phyloP scores from a whole-genome alignment of 2,797 vertebrate genomes.

The Alauda arvensis region DNA sequence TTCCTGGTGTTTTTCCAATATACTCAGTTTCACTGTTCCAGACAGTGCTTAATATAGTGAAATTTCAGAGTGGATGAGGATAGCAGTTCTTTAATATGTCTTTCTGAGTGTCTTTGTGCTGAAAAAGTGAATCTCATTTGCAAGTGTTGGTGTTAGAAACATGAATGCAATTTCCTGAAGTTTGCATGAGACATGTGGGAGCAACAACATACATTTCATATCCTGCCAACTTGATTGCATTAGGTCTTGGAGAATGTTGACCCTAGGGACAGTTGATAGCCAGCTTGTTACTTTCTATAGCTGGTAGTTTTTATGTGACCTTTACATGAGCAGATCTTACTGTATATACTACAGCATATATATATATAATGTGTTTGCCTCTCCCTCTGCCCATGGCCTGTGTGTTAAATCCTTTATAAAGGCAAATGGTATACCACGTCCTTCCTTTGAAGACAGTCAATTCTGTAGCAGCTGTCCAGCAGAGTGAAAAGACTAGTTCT shows the following conservation, averaged over 20 bases:
- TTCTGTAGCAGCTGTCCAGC: neutral
- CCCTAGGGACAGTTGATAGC: constrained; percentile 6
- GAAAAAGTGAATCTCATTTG: constrained; percentile 20
- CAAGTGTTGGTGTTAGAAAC: constrained; percentile 20
- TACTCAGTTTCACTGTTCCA: neutral
- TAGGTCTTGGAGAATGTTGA: constrained; percentile 8
- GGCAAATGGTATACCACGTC: neutral
- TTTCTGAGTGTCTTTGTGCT: constrained; percentile 12
- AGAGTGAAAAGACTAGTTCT: neutral
- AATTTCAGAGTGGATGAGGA: neutral
- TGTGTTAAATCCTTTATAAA: neutral
- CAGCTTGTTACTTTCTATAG: constrained; percentile 6
- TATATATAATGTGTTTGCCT: neutral
- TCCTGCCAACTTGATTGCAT: constrained; percentile 45
- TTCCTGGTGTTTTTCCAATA: constrained; percentile 11
- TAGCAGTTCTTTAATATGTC: constrained; percentile 8
- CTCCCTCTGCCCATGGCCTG: neutral
- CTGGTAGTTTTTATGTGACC: constrained; percentile 5
- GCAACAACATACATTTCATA: constrained; percentile 19
- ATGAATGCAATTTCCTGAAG: constrained; percentile 52
- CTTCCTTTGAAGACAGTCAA: neutral
- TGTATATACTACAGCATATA: neutral
- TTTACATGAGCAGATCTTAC: neutral
- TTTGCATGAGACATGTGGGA: constrained; percentile 40
- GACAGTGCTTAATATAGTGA: constrained; percentile 4